Evolutionary conservation across 1,140 invertebrate species (phyloP), one percentile per base, ranked within the genome.

Genomic region (Cydia fagiglandana): DNA sequence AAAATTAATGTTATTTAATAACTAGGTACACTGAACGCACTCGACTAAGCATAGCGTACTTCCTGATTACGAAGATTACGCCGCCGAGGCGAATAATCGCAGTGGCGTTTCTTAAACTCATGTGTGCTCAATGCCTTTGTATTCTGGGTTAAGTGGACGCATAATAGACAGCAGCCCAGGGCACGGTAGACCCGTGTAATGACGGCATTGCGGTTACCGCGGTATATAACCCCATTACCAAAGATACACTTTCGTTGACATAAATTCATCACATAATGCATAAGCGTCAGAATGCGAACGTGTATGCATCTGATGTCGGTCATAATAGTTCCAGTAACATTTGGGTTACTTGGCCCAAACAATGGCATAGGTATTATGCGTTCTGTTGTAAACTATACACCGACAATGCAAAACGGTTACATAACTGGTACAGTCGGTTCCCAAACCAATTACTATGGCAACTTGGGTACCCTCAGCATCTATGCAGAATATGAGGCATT

Each of bases 1-100:
- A 70, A 45, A 70, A 70, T 45, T 20, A 45, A 70, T 70, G 34
- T 70, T 38, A 70, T 70, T 70, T 70, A 70, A 70, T 70, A 70
- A 70, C 38, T 70, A 38, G 66, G 66, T 70, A 70, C 20, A 17
- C 30, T 41, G 66, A 70, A 13, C 24, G 66, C 30, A 38, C 34
- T 70, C 30, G 66, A 20, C 66, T 10, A 70, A 6, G 38, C 38
- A 66, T 15, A 5, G 4, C n/a, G 66, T 4, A 41, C 66, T 70
- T 70, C 66, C 66, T 70, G 66, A 70, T 70, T 70, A 70, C 34
- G 66, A 70, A 70, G 34, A 41, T 41, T 70, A 41, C 24, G 66
- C 34, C 15, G 53, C n/a, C 56, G 20, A 61, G 56, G 56, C 53
- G 53, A 6, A 7, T 56, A 7, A 56, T 56, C 53, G 53, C n/a